These are phyloP conservation scores for Fulmarus glacialis DNA, from an alignment of 2,113 vertebrate species.

Conservation along the genomic window DNA sequence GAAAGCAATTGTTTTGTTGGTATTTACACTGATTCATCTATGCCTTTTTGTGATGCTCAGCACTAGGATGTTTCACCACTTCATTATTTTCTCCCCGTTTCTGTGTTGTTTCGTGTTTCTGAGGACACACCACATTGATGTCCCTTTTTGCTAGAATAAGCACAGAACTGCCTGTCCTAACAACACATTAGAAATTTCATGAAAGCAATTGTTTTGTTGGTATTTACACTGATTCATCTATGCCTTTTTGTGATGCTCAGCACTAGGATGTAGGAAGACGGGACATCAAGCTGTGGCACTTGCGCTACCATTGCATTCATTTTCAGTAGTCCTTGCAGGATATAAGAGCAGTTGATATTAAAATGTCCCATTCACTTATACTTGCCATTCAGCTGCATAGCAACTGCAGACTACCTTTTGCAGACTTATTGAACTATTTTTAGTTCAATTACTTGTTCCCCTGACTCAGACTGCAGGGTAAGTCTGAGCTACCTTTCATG, in stretches of 20 bases:
- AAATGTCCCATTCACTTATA: conserved; percentile 6
- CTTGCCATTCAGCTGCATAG: conserved; percentile 47
- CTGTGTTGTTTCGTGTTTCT: background rate
- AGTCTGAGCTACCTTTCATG: conserved; percentile 18
- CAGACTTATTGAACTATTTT: conserved; percentile 45
- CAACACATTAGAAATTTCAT: background rate
- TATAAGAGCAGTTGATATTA: background rate
- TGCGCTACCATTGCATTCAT: background rate
- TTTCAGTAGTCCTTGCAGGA: background rate
- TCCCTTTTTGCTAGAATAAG: background rate
- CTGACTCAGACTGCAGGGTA: conserved; percentile 26
- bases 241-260: background rate
- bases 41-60: background rate
- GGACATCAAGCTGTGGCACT: background rate
- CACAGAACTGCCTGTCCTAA: background rate
- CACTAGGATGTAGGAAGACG: background rate
- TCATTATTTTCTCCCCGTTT: background rate
- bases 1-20: background rate
- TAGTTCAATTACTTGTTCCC: conserved; percentile 41
- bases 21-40: background rate
- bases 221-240: background rate
- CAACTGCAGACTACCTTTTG: conserved; percentile 7
- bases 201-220: background rate
- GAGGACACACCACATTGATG: background rate
- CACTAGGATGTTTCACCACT: too few species aligned